These are phyloP conservation scores for Antitype chi DNA, from an alignment of 2,888 invertebrate genomes.

Conservation along the genomic window DNA sequence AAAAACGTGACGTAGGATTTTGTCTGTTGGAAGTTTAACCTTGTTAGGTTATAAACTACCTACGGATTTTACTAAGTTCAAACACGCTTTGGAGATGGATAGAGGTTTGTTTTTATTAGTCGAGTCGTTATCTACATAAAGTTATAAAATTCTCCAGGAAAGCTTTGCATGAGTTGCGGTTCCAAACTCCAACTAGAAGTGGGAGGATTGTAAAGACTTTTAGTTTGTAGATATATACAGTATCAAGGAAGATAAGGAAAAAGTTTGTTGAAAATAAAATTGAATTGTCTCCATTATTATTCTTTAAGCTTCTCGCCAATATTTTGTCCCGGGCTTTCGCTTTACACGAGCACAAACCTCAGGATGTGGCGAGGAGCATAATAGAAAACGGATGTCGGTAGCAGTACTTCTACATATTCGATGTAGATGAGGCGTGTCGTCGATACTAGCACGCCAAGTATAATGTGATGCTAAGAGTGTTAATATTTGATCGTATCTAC, in stretches of 20 bases:
- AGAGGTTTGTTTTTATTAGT: background rate
- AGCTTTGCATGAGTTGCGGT: too few species aligned
- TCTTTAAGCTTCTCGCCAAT: background rate
- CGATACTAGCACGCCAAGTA: slow-evolving; percentile 72
- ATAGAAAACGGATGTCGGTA: slow-evolving; percentile 71
- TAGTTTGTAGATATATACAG: too few species aligned
- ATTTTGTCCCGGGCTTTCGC: slow-evolving; percentile 15
- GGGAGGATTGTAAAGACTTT: background rate
- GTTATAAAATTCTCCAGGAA: background rate
- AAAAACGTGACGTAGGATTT: background rate
- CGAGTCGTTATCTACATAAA: background rate
- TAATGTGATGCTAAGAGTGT: slow-evolving; percentile 70
- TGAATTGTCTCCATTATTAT: background rate
- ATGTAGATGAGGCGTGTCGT: slow-evolving; percentile 69
- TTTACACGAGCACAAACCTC: slow-evolving; percentile 59
- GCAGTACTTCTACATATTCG: slow-evolving; percentile 72
- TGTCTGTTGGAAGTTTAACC: background rate
- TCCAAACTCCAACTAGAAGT: background rate
- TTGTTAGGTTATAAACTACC: background rate
- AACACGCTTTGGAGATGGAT: background rate
- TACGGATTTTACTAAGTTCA: background rate
- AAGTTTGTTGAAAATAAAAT: background rate
- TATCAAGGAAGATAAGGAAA: too few species aligned
- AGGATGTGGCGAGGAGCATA: slow-evolving; percentile 67
- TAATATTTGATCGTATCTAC: slow-evolving; percentile 51